Evolutionary conservation across 2,797 vertebrate genomes (phyloP), one percentile per base, ranked within the genome.

Genomic region (Salmo trutta): DNA sequence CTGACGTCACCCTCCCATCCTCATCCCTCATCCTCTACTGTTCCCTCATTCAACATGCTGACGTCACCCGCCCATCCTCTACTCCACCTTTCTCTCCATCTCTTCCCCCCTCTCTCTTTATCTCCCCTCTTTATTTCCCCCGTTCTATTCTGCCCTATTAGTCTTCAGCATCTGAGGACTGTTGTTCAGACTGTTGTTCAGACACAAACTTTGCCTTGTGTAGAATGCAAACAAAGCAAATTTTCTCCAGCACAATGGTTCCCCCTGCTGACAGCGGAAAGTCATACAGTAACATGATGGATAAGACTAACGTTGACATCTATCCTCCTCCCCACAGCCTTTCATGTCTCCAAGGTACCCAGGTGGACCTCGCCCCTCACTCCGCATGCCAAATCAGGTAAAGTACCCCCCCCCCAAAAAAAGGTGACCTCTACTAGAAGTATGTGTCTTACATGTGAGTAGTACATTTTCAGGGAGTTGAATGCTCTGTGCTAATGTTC

Each of bases 291-390:
- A 47, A 3, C 65, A 19, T 2, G 1, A 66, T 5, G 27, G 27
- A 66, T 15, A 66, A 47, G 41, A 47, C 41, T 47, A 12, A 31
- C 14, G 4, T 27, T n/a, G 24, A 47, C 41, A 19, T 12, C 10
- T 54, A 19, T 52, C 24, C 72, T 81, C 56, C 41, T 47, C 41
- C 41, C 84, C 79, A 67, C 88, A 97, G 97, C 96, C 96, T 74
- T 97, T 98, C 93, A 96, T 98, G 96, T 96, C 96, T 82, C 95
- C 96, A 27, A 92, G 96, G 77, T 97, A 96, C 91, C 96, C 96
- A 76, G 96, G 96, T 77, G 95, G 96, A 68, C 95, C 96, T 76
- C 93, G 96, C 79, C 95, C 96, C 81, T 77, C 95, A n/a, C 94
- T 97, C 78, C 94, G 97, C 86, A 96, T 97, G 95, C 94, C 96